Evolutionary conservation across 2,797 vertebrate genomes (phyloP).

Genomic region (Eptatretus atami): DNA sequence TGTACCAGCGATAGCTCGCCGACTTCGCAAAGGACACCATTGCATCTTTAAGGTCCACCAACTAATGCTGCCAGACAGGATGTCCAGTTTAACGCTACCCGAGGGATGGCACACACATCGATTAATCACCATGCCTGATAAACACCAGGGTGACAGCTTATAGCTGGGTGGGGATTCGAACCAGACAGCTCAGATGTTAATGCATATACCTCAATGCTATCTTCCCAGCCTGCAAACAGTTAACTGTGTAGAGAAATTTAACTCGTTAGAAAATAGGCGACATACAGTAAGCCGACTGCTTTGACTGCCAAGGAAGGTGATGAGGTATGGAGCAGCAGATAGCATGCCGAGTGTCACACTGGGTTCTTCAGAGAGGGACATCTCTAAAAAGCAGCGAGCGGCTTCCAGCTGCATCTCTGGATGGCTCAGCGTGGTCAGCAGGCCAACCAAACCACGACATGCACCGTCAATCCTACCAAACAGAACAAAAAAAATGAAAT

Average conservation of each 20-base stretch:
- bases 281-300: slow-evolving; percentile 49
- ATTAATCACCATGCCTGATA: no score
- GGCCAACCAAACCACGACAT: not conserved
- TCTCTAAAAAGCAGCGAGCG: slow-evolving; percentile 38
- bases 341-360: slow-evolving; percentile 30
- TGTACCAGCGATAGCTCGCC: no score
- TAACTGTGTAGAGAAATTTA: no score
- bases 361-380: slow-evolving; percentile 41
- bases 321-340: slow-evolving; percentile 58
- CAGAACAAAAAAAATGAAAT: not conserved
- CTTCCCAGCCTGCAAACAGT: no score
- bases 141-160: no score
- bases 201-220: not conserved
- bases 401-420: slow-evolving; percentile 41
- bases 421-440: not conserved
- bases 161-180: no score
- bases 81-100: not conserved
- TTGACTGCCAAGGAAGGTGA: slow-evolving; percentile 58
- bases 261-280: not conserved
- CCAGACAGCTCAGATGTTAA: no score
- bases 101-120: no score
- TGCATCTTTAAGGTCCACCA: no score
- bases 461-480: not conserved
- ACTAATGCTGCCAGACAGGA: not conserved
- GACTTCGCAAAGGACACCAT: no score